Conservation (phyloP, 2,113 vertebrate species). For the Myrmophylax atrothorax region DNA sequence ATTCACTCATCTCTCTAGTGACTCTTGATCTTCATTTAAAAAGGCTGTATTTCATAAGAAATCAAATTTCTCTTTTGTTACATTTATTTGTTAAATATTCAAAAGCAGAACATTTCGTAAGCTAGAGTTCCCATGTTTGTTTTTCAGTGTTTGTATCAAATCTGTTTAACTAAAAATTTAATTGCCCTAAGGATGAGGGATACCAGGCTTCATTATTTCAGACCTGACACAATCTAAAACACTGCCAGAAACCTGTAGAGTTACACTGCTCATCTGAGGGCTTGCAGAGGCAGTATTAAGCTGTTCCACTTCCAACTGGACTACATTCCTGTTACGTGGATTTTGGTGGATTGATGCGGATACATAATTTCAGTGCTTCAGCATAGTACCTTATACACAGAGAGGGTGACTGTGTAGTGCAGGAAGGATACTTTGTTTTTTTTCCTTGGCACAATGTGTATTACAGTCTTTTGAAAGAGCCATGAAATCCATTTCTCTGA, state of each 20-base stretch:
- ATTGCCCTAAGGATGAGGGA: not conserved
- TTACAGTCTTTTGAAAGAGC: not conserved
- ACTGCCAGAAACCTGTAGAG: not conserved
- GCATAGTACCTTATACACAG: not conserved
- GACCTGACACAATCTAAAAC: not conserved
- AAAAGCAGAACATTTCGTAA: not conserved
- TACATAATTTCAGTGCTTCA: not conserved
- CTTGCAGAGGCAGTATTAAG: not conserved
- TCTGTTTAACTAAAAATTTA: not conserved
- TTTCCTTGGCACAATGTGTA: not conserved
- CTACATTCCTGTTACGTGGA: not conserved
- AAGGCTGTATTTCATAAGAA: not conserved
- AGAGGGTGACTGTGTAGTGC: not conserved
- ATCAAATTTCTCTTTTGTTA: not conserved
- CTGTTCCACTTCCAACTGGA: not conserved
- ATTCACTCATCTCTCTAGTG: not conserved
- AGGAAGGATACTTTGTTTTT: not conserved
- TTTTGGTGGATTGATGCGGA: not conserved
- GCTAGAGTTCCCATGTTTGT: not conserved
- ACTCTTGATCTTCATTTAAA: not conserved
- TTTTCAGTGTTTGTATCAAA: not conserved
- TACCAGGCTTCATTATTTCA: not conserved
- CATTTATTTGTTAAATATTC: not conserved
- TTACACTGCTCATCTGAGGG: not conserved
- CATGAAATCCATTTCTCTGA: not conserved